Evolutionary conservation across 2,797 vertebrate species (phyloP), one percentile per base, ranked within the genome.

Genomic region (Coregonus ussuriensis): DNA sequence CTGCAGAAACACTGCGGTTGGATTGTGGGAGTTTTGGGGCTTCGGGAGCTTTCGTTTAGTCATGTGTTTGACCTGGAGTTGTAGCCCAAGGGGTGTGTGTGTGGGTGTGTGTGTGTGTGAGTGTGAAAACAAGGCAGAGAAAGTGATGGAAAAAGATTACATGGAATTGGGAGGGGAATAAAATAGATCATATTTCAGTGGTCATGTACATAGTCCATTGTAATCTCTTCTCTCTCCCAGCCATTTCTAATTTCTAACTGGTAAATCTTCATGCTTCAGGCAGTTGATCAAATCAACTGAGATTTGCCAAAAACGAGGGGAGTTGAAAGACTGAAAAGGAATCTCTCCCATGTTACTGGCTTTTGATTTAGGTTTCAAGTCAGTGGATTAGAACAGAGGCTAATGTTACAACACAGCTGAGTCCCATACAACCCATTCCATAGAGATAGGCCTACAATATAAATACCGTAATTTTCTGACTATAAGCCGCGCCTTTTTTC

Each of bases 391-490:
- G 21, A 72, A 52, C 9, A 14, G 15, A 4, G 66, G 18, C 16
- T 67, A 35, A 35, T 65, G 65, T n/a, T n/a, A 9, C 67, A 68
- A 68, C 37, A 71, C 69, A 71, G 69, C 37, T 51, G 41, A 25
- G 4, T 51, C 56, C 11, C 54, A n/a, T 62, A 4, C 31, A 47
- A 47, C 41, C 41, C 41, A 47, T 47, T 47, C 41, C 41, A 47
- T 47, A 11, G 41, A 47, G 41, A 47, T 41, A 7, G 37, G 37
- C 37, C 37, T 41, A 41, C 7, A 41, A 9, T 41, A 25, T 25
- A 25, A 25, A 25, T 25, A 25, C 25, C 25, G 25, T 25, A 25
- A 25, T 25, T 25, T 25, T 25, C 25, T 0, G 25, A 25, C 25
- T 25, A 25, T 25, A 25, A 25, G 25, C 25, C 25, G 25, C 25